phyloP scores from a whole-genome alignment of 2,113 vertebrate genomes.

The Triplophysa tibetana region DNA sequence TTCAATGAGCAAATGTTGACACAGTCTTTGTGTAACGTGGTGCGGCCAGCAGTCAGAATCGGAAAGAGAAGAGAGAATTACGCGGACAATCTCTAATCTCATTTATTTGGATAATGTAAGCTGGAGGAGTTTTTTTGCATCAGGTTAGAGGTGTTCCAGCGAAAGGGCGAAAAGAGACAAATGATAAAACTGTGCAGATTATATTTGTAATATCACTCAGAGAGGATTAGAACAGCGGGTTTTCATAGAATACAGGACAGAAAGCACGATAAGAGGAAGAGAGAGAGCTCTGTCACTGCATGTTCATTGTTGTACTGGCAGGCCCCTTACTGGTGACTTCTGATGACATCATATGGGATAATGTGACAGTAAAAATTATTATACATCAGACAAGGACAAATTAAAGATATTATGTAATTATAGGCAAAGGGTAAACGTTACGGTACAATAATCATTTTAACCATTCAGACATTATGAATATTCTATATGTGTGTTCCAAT shows the following conservation, averaged over 20 bases:
- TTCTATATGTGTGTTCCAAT: too few relatives aligned
- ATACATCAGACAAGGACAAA: neutral
- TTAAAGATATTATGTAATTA: neutral
- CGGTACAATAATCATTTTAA: neutral
- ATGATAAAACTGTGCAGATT: constrained; percentile 62
- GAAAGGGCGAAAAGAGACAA: constrained; percentile 8
- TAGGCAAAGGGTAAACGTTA: neutral
- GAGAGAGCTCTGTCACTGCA: neutral
- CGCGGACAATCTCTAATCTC: constrained; percentile 23
- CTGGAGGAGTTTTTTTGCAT: constrained; percentile 36
- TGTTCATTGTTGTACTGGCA: constrained; percentile 22
- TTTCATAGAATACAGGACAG: constrained; percentile 46
- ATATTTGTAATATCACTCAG: constrained; percentile 68
- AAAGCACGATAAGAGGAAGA: neutral
- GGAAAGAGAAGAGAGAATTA: constrained; percentile 17
- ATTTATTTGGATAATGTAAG: constrained; percentile 54
- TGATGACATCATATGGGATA: constrained; percentile 20
- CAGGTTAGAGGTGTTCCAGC: constrained; percentile 29
- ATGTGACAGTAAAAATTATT: constrained; percentile 1
- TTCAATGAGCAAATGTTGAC: constrained; percentile 15
- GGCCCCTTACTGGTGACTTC: constrained; percentile 5
- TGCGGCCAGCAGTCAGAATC: constrained; percentile 7
- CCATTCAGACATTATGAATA: too few relatives aligned
- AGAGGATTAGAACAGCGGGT: constrained; percentile 63
- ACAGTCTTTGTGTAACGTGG: constrained; percentile 32